Percentiles rank a stretch among this genome's conserved stretches.
phyloP scores from a whole-genome alignment of 2,888 invertebrate species.

The Tetanocera ferruginea region DNA sequence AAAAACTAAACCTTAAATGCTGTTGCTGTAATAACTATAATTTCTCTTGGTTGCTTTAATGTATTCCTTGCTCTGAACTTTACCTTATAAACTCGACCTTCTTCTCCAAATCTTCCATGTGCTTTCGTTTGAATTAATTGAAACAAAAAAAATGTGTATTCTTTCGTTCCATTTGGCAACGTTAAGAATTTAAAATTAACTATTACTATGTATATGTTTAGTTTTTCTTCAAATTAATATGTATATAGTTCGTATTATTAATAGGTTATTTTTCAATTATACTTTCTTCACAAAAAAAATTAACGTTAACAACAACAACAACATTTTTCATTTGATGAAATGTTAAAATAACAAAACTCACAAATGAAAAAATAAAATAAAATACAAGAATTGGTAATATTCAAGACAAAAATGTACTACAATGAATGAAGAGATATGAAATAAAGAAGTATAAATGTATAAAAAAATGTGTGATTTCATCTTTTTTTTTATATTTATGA shows the following conservation, averaged over 20 bases:
- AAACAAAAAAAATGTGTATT: too few species aligned
- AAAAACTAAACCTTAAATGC: too few species aligned
- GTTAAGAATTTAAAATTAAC: not conserved
- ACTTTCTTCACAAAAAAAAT: not conserved
- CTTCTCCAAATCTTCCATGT: too few species aligned
- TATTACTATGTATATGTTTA: too few species aligned
- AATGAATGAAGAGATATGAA: conserved; percentile 13
- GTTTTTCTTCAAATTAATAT: not conserved
- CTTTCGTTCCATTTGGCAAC: not conserved
- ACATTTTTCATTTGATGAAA: not conserved
- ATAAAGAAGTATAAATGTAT: conserved; percentile 25
- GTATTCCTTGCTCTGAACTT: too few species aligned
- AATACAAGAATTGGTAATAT: not conserved
- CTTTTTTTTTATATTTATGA: not conserved
- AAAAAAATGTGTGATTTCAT: not conserved
- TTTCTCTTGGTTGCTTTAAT: too few species aligned
- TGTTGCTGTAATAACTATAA: too few species aligned
- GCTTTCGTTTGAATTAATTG: too few species aligned
- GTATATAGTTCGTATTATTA: conserved; percentile 1
- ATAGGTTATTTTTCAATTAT: not conserved
- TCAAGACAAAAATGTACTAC: conserved; percentile 14
- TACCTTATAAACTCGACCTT: too few species aligned
- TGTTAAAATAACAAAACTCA: not conserved
- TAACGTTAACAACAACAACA: not conserved
- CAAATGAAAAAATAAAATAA: not conserved